phyloP scores from a whole-genome alignment of 2,113 vertebrate genomes.

The Laticauda laticaudata region DNA sequence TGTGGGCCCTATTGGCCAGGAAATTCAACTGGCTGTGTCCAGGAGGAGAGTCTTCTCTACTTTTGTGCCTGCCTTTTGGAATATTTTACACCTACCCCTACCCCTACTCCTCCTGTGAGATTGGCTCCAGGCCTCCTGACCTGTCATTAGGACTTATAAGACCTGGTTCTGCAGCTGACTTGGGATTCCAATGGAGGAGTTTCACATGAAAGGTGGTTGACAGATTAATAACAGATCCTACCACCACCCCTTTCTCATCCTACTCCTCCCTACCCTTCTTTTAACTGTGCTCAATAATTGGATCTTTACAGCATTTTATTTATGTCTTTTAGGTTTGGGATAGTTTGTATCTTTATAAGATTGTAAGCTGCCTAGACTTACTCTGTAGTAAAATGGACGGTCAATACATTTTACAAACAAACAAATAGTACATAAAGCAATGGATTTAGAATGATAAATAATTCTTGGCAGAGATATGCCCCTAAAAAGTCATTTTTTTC shows the following conservation, averaged over 20 bases:
- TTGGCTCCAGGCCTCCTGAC: not conserved
- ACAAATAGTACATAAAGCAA: not conserved
- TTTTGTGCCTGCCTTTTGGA: not conserved
- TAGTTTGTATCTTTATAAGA: not conserved
- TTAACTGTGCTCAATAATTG: not conserved
- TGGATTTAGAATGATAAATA: not conserved
- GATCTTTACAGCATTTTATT: not conserved
- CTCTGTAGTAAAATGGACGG: not conserved
- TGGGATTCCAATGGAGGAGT: not conserved
- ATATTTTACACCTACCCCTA: not conserved
- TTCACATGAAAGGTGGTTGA: not conserved
- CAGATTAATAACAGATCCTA: not conserved
- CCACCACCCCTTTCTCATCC: no score
- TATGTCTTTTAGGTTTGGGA: not conserved
- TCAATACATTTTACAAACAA: not conserved
- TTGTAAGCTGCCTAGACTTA: not conserved
- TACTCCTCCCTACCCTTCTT: not conserved
- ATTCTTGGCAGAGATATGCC: not conserved
- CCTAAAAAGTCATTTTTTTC: not conserved
- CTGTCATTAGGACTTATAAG: not conserved
- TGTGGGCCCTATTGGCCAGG: not conserved
- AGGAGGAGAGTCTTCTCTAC: not conserved
- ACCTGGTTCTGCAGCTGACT: not conserved
- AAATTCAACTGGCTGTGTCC: not conserved
- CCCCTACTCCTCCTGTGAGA: accelerated